Base-by-base conservation (phyloP, 2,888 invertebrate genomes). In the Tillus elongatus region DNA sequence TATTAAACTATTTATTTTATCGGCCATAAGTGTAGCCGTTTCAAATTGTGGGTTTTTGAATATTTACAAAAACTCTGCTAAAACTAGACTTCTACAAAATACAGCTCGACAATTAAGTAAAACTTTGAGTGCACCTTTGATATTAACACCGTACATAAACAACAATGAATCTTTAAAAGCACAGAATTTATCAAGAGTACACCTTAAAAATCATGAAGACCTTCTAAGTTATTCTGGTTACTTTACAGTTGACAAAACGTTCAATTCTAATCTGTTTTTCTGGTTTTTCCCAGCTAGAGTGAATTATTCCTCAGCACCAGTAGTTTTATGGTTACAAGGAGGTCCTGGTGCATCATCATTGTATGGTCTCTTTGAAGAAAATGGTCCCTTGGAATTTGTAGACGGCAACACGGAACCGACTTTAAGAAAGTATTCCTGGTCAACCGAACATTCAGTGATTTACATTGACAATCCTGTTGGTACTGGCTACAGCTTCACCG, bases 401-500 rank as follows among this genome's bases (percentile, higher is more conserved):
- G 68, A 70, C 30, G 44, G 47, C 8, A 45, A 39, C 3, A 51
- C 57, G 2, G 57, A 53, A 33, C 41, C 63, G 41, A 63, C 50
- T 60, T 61, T 72, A 39, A 73, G 86, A 27, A 73, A 82, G 49
- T 79, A 79, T 47, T 77, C 81, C 9, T 90, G 91, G 91, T 80
- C 77, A 39, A 65, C 73, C 15, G 75, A 74, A 4, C 84, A 84
- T 57, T 79, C 81, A 50, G 61, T 92, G 27, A 71, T 92, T 32
- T 92, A 85, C 58, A 82, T 92, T 37, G 92, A 92, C 57, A 91
- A 89, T 61, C 92, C 92, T 0, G 91, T 87, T 1, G 89, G 90
- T 1, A 84, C 89, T 1, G 92, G 92, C 0, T 92, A 82, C 59
- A 91, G 90, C 63, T 91, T 87, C 53, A 88, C 91, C 0, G 74